A percentile compares a stretch with the other conserved stretches of the same genome.
Conservation (phyloP, 2,888 invertebrate genomes). For the Dolichopus griseipennis region DNA sequence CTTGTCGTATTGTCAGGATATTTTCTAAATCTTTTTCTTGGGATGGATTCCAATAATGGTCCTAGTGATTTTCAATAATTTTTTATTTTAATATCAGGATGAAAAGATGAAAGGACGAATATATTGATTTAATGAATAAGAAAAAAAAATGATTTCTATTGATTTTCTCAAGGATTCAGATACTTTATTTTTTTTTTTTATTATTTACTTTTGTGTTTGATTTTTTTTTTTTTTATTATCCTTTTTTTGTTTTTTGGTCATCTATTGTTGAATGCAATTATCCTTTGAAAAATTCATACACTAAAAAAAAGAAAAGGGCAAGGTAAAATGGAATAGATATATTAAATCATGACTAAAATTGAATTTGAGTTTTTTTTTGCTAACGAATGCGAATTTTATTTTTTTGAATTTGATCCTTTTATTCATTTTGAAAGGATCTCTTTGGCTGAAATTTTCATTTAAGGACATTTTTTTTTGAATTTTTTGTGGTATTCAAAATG, state of each 20-base stretch:
- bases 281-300: background rate
- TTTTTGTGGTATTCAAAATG: no score
- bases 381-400: background rate
- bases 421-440: no score
- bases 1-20: background rate
- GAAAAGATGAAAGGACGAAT: no score
- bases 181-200: background rate
- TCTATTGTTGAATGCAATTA: constrained; percentile 1
- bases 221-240: background rate
- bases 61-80: background rate
- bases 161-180: background rate
- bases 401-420: no score
- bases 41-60: background rate
- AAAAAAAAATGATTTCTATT: background rate
- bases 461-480: no score
- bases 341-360: no score
- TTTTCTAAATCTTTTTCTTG: background rate
- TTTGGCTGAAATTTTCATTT: no score
- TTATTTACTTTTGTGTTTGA: background rate
- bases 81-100: no score
- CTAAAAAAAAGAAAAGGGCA: no score
- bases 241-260: background rate
- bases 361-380: background rate
- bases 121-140: background rate
- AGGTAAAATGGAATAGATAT: no score